These are phyloP conservation scores for Pimpla rufipes DNA, from an alignment of 2,888 invertebrate species.

Conservation along the genomic window DNA sequence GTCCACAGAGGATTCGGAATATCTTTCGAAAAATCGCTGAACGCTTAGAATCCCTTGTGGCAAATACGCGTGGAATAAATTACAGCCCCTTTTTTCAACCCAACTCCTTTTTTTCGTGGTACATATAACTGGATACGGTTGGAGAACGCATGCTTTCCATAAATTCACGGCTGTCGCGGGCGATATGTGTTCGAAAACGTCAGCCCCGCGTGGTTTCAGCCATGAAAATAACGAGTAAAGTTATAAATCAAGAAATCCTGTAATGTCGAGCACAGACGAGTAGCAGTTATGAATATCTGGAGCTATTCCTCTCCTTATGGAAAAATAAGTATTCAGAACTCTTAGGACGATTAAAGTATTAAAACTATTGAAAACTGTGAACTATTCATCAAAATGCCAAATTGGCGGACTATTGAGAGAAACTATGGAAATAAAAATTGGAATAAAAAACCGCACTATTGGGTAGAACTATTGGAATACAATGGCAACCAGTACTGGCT, in stretches of 20 bases:
- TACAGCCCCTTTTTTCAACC: slow-evolving; percentile 65
- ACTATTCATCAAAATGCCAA: too few species aligned
- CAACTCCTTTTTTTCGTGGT: slow-evolving; percentile 36
- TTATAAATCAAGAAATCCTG: slow-evolving; percentile 58
- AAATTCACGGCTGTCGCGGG: slow-evolving; percentile 48
- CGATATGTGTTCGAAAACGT: slow-evolving; percentile 39
- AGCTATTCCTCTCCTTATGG: too few species aligned
- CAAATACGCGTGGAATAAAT: slow-evolving; percentile 73
- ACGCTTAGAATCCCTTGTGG: slow-evolving; percentile 46
- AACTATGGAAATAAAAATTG: too few species aligned
- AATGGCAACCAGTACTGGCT: too few species aligned
- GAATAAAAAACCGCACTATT: too few species aligned
- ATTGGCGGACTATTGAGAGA: too few species aligned
- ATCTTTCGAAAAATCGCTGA: slow-evolving; percentile 46
- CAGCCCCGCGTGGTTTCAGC: slow-evolving; percentile 21
- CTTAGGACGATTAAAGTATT: too few species aligned
- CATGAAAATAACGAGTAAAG: slow-evolving; percentile 44
- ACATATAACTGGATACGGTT: background rate
- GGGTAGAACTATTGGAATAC: too few species aligned
- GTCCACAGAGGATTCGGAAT: slow-evolving; percentile 75
- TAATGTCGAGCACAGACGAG: background rate
- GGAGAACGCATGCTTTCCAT: slow-evolving; percentile 31
- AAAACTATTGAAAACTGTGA: too few species aligned
- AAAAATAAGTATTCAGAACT: too few species aligned
- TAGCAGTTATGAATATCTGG: background rate